Evolutionary conservation across 1,140 invertebrate genomes (phyloP), one percentile per base, ranked within the genome.

Genomic region (Proales similis): DNA sequence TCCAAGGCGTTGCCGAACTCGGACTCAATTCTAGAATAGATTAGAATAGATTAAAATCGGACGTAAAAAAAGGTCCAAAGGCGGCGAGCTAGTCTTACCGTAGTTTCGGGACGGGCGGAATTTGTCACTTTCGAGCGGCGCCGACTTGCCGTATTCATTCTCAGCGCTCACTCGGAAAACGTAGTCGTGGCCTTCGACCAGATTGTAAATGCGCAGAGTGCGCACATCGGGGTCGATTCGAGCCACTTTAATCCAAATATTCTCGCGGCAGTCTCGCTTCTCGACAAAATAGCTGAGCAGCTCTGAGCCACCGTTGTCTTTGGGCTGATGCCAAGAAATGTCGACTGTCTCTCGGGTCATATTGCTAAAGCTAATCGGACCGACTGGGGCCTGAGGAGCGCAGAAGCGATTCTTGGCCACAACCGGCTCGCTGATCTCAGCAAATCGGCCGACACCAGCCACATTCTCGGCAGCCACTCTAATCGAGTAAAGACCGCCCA

Each of bases 201-300:
- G 86, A 67, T 88, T 86, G 0, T 82, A 88, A 84, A 53, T 88
- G 85, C 6, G 87, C 29, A 63, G 45, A 48, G 75, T 67, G 86
- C 86, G 39, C 87, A 89, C 67, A 84, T 86, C 49, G 91, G 83
- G 0, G 89, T 88, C 75, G 95, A 98, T 67, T 88, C 92, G 69
- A 87, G 91, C 68, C 6, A 91, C 81, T 74, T 92, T 91, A 5
- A 85, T 82, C 94, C 92, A 98, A 47, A 77, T 76, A 38, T 92
- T 92, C 24, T 88, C 91, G 7, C 83, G 82, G 65, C 86, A 84
- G 76, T 99, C 94, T 42, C 93, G 90, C 78, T 90, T 93, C 73
- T 99, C 94, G 3, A 98, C 85, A 48, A 96, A 83, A 73, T 98
- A 98, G 74, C 97, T 96, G 17, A 89, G 92, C 66, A 99, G 85